Base-by-base conservation (phyloP, 2,113 vertebrate genomes). In the Polypterus senegalus region DNA sequence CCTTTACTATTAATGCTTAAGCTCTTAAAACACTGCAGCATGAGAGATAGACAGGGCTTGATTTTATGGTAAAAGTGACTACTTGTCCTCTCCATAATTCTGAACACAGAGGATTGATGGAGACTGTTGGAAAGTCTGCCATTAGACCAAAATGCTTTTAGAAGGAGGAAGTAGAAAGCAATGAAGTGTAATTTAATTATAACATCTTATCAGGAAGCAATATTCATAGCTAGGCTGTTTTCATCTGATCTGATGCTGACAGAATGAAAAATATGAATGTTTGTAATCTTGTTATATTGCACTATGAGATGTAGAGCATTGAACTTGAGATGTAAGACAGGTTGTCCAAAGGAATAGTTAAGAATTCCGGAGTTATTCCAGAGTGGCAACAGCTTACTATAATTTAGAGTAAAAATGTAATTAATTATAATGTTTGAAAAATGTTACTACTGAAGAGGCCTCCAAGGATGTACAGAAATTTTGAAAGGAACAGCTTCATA, bases 141-240 rank as follows among this genome's bases (percentile, higher is more conserved):
- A 51, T 62, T 53, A 54, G 43, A 62, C 51, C 27, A 7, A 11
- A 48, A 53, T 54, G 51, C 49, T 54, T 52, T 46, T 52, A 54
- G 49, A 53, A 27, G 43, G 51, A 47, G 49, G 8, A 9, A 46
- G 51, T 46, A 54, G 9, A n/a, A 46, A n/a, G 51, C 49, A 46
- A 51, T 47, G 61, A 47, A 62, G 6, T n/a, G 8, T 47, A 54
- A 62, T 62, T 62, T 46, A 54, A 62, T 54, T 62, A 54, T 6
- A 54, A 44, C 61, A 46, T 62, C 61, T 52, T 49, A 52, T 45
- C 48, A 52, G 60, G 43, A 27, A 43, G 27, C 60, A 61, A 52
- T 61, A 49, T 61, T 61, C 59, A 61, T 51, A 61, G 49, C 6
- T 45, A 6, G 9, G 27, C 48, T 61, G 6, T 58, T 58, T 58